A percentile compares a stretch with the other conserved stretches of the same genome.
Evolutionary conservation across 2,113 vertebrate species (phyloP).

Genomic region (Platysternon megacephalum): DNA sequence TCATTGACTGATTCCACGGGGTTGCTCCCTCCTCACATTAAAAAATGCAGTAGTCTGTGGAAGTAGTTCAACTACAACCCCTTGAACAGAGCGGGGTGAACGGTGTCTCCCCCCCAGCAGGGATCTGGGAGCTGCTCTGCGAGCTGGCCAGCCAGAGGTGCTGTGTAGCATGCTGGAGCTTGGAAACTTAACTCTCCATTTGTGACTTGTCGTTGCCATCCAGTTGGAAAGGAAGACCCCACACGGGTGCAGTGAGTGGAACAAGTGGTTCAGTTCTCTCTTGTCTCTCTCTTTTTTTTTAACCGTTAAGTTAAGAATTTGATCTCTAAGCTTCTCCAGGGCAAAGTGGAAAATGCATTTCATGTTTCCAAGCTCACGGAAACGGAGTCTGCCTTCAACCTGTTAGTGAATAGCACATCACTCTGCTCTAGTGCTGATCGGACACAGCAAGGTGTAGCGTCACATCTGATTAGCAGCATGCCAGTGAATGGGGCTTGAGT

Average conservation of each 20-base stretch:
- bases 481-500: conserved; percentile 70
- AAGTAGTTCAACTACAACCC: not conserved
- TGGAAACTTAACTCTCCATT: not conserved
- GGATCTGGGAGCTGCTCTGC: not conserved
- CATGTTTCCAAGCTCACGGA: not conserved
- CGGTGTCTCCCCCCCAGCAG: not conserved
- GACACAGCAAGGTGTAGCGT: conserved; percentile 52
- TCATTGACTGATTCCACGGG: not conserved
- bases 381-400: conserved; percentile 26
- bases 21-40: not conserved
- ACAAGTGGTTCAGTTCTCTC: conserved; percentile 34
- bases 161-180: not conserved
- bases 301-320: conserved; percentile 66
- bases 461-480: conserved; percentile 77
- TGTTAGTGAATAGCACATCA: conserved; percentile 41
- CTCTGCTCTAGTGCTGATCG: not conserved
- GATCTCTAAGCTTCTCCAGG: conserved; percentile 57
- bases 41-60: not conserved
- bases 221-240: conserved; percentile 22
- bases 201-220: not conserved
- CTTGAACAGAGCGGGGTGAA: not conserved
- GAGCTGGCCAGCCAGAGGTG: not conserved
- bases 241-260: conserved; percentile 27
- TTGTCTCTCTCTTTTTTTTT: conserved; percentile 52
- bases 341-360: conserved; percentile 52